phyloP scores from a whole-genome alignment of 1,140 invertebrate genomes.

The Drosophila navojoa region DNA sequence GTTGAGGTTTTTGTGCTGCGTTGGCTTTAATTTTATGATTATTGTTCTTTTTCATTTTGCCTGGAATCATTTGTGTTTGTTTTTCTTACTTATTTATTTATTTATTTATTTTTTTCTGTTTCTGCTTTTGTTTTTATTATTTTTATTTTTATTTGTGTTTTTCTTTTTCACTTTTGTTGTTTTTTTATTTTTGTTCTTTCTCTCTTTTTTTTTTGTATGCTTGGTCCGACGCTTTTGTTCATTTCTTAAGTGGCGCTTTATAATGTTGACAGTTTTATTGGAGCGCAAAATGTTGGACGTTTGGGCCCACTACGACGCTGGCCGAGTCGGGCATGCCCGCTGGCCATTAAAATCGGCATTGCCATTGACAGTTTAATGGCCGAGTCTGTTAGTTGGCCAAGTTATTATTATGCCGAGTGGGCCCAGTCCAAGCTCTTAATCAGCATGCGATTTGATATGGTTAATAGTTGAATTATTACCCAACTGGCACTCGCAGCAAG shows the following conservation, averaged over 20 bases:
- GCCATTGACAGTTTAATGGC: conserved; percentile 19
- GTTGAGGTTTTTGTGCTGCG: conserved; percentile 30
- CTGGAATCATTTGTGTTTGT: conserved; percentile 6
- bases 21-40: conserved; percentile 57
- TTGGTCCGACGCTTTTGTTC: conserved; percentile 62
- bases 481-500: neutral
- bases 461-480: neutral
- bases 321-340: conserved; percentile 13
- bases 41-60: conserved; percentile 37
- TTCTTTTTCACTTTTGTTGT: neutral
- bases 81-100: conserved; percentile 30
- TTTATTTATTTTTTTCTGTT: neutral
- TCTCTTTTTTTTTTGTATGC: conserved; percentile 16
- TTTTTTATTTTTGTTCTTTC: conserved; percentile 40
- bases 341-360: neutral
- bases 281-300: conserved; percentile 74
- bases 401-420: neutral
- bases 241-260: conserved; percentile 81
- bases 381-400: conserved; percentile 1
- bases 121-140: conserved; percentile 46
- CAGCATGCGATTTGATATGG: neutral
- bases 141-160: neutral
- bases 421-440: neutral
- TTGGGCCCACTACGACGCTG: conserved; percentile 16
- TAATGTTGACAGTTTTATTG: conserved; percentile 82